phyloP scores from a whole-genome alignment of 2,888 invertebrate genomes.

The Spialia ferax region DNA sequence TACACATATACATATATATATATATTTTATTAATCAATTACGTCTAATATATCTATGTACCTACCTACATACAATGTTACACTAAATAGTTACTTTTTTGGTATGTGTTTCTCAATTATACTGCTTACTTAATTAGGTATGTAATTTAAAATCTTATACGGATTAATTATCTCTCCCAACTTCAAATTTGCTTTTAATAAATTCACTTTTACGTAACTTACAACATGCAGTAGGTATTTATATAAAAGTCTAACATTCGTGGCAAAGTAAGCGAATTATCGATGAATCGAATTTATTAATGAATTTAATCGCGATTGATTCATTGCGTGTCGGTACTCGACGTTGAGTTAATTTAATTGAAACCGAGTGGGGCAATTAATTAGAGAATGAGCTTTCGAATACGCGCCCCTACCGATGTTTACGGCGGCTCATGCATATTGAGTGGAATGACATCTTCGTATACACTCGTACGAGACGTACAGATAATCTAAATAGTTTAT shows the following conservation, averaged over 20 bases:
- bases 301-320: conserved; percentile 73
- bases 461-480: no score
- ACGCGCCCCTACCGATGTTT: conserved; percentile 65
- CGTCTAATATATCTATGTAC: no score
- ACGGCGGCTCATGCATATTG: conserved; percentile 68
- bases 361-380: conserved; percentile 85
- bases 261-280: neutral
- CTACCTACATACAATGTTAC: no score
- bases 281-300: conserved; percentile 75
- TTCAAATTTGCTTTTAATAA: neutral
- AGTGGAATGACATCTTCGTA: conserved; percentile 46
- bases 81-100: no score
- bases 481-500: conserved; percentile 14
- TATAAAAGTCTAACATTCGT: neutral
- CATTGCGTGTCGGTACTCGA: conserved; percentile 77
- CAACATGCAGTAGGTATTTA: neutral
- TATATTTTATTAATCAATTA: no score
- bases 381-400: conserved; percentile 82
- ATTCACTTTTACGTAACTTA: neutral
- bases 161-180: neutral
- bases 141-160: no score
- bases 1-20: no score
- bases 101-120: no score
- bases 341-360: conserved; percentile 84
- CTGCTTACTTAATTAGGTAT: no score